A percentile compares a stretch with the other conserved stretches of the same genome.
Conservation (phyloP, 2,888 invertebrate genomes). For the Lycophotia porphyrea region DNA sequence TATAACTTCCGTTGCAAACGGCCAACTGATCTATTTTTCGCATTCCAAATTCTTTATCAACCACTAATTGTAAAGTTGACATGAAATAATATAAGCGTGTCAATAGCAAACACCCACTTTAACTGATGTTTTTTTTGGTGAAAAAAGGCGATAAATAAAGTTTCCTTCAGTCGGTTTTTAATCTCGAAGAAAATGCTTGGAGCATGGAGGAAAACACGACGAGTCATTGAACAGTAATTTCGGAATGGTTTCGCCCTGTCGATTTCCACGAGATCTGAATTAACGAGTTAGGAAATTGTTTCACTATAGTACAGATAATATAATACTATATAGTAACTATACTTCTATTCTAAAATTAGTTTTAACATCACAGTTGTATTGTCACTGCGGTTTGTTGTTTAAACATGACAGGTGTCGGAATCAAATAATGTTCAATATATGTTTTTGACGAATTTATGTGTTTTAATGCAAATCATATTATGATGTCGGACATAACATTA, state of each 20-base stretch:
- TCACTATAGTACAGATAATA: conserved; percentile 37
- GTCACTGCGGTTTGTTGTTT: conserved; percentile 11
- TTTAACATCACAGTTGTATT: conserved; percentile 20
- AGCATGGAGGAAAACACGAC: conserved; percentile 70
- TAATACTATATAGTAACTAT: background rate
- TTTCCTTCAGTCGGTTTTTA: conserved; percentile 57
- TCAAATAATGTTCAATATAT: conserved; percentile 25
- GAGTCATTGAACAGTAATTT: conserved; percentile 82
- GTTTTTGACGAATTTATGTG: background rate
- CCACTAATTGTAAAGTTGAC: background rate
- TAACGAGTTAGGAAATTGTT: conserved; percentile 73
- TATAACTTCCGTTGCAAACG: conserved; percentile 34
- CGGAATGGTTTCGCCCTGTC: conserved; percentile 79
- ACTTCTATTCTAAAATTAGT: conserved; percentile 15
- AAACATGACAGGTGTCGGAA: background rate
- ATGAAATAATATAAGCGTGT: conserved; percentile 14
- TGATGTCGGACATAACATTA: background rate
- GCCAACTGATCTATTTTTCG: conserved; percentile 21
- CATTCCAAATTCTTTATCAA: background rate
- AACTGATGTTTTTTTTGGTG: conserved; percentile 10
- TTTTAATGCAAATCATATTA: conserved; percentile 21
- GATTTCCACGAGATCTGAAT: conserved; percentile 80
- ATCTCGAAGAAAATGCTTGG: conserved; percentile 64
- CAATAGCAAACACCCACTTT: conserved; percentile 17
- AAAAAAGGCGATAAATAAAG: conserved; percentile 38